Conservation (phyloP, 2,797 vertebrate species). For the Triplophysa yarkandensis region DNA sequence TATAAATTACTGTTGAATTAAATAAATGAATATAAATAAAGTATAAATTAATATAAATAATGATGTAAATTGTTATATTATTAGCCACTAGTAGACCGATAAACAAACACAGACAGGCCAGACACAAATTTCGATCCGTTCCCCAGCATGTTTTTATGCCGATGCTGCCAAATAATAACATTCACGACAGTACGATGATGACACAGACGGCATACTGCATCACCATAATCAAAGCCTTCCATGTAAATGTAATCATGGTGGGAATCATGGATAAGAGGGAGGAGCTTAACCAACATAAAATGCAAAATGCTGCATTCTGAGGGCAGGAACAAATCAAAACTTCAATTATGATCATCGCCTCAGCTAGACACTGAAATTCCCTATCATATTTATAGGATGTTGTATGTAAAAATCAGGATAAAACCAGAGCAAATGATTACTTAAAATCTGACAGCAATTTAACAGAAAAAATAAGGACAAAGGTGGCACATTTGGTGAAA, state of each 20-base stretch:
- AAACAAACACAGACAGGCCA: no score
- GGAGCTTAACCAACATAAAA: background rate
- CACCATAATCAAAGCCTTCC: background rate
- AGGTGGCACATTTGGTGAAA: background rate
- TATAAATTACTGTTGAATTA: no score
- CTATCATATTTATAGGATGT: no score
- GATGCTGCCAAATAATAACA: background rate
- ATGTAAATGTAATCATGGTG: constrained; percentile 12
- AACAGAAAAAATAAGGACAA: background rate
- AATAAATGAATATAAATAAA: no score
- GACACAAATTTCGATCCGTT: background rate
- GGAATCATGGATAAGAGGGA: background rate
- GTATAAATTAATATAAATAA: no score
- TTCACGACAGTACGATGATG: background rate
- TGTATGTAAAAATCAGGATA: no score
- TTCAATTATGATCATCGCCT: background rate
- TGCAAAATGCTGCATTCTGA: constrained; percentile 1
- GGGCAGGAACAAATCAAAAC: background rate
- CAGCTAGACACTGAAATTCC: no score
- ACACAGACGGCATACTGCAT: background rate
- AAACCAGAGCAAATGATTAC: background rate
- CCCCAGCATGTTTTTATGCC: background rate
- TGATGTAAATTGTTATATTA: no score
- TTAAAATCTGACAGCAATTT: background rate
- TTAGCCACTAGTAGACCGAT: no score